A percentile compares a stretch with the other conserved stretches of the same genome.
phyloP scores from a whole-genome alignment of 1,140 invertebrate species.

The Tenebrio molitor region DNA sequence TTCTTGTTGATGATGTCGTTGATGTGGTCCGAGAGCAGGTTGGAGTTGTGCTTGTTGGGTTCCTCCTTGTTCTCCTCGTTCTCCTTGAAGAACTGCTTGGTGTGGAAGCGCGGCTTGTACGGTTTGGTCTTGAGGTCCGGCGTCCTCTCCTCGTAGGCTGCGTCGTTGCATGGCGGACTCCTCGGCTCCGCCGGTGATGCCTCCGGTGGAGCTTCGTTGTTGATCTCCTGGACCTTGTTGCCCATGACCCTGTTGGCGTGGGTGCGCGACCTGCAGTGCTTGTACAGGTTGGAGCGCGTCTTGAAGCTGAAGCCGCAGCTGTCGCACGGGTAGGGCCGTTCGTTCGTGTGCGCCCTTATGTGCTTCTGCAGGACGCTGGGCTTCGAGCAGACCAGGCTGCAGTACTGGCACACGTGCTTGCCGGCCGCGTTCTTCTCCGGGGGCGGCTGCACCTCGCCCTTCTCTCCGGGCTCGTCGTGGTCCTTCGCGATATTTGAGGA shows the following conservation, averaged over 20 bases:
- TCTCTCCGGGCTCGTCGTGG: slow-evolving; percentile 41
- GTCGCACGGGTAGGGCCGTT: slow-evolving; percentile 90
- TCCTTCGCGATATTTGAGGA: slow-evolving; percentile 26
- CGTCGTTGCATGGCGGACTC: slow-evolving; percentile 40
- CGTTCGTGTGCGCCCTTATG: slow-evolving; percentile 92
- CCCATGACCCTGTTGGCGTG: slow-evolving; percentile 74
- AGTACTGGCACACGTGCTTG: slow-evolving; percentile 88
- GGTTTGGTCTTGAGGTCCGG: slow-evolving; percentile 69
- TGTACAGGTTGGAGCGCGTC: slow-evolving; percentile 94
- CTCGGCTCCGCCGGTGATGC: slow-evolving; percentile 35
- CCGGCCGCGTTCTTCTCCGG: slow-evolving; percentile 63
- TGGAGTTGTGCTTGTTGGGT: slow-evolving; percentile 43
- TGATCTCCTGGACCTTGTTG: slow-evolving; percentile 56
- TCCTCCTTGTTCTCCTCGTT: slow-evolving; percentile 54
- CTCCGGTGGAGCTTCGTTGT: slow-evolving; percentile 24
- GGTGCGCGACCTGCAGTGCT: slow-evolving; percentile 86
- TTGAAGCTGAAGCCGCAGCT: slow-evolving; percentile 94
- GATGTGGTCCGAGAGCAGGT: slow-evolving; percentile 60
- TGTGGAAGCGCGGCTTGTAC: slow-evolving; percentile 65
- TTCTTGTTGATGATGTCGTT: slow-evolving; percentile 65
- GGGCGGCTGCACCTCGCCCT: slow-evolving; percentile 33
- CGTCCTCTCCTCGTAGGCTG: slow-evolving; percentile 73
- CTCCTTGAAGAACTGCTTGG: slow-evolving; percentile 55
- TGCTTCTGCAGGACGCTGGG: slow-evolving; percentile 96
- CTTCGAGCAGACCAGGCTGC: slow-evolving; percentile 89